Evolutionary conservation across 1,140 invertebrate species (phyloP), one percentile per base, ranked within the genome.

Genomic region (Pseudomyrmex cubaensis): DNA sequence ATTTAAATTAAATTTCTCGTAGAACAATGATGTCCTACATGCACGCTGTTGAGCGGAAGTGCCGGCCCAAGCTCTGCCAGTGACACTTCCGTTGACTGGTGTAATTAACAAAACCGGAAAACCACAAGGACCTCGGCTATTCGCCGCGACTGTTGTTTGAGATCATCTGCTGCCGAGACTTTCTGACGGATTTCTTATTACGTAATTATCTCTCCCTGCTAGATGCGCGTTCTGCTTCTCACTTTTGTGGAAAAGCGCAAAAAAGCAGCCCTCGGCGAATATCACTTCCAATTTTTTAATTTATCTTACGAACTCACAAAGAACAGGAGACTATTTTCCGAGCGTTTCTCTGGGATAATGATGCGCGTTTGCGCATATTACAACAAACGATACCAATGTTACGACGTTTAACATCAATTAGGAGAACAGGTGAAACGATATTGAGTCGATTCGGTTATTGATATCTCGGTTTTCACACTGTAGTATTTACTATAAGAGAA

Each of bases 1-100:
- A 80, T 80, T 80, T 80, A 80, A 80, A 80, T 80, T 80, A 80
- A 80, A 80, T 80, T 80, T 80, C 76, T 72, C 66, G 66, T 70
- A 22, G 66, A 72, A 80, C 76, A 80, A 80, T 80, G 76, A 80
- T 56, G 56, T 56, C 69, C 64, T 72, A 78, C 64, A 80, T 70
- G 46, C 54, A 80, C 67, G 76, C 59, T 70, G 76, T 78, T 52
- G 64, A 25, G 54, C 76, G 76, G 66, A 80, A 80, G 66, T 80
- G 66, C 76, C 66, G 76, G 66, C 20, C 35, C 64, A 59, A 61
- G 66, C 64, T 80, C 66, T 80, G 76, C 44, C 56, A 46, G 76
- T 80, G 76, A 80, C 76, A 80, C 76, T 80, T 80, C 76, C 76
- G 76, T 80, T 80, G 66, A 80, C 76, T 80, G 66, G 54, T 59